Evolutionary conservation across 2,113 vertebrate species (phyloP).

Genomic region (Choloepus hoffmanni): DNA sequence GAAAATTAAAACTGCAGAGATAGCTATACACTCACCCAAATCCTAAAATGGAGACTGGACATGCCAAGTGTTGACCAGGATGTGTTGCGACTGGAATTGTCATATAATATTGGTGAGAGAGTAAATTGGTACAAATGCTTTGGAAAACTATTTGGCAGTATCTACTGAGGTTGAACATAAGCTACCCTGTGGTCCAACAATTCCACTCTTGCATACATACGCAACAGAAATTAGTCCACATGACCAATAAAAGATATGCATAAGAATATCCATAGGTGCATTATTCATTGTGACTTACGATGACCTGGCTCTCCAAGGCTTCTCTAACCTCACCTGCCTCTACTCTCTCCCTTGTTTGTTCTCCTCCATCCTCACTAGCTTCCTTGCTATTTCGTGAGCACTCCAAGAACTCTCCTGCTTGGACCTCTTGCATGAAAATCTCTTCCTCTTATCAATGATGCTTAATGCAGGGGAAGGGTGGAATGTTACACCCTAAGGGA

Average conservation of each 20-base stretch:
- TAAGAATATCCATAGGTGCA: fast-evolving
- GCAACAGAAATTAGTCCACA: not conserved
- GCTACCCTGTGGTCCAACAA: fast-evolving
- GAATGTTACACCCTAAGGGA: too few relatives aligned
- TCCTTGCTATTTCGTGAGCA: not conserved
- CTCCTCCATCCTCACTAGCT: not conserved
- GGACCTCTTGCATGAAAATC: not conserved
- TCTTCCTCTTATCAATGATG: not conserved
- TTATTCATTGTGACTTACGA: fast-evolving
- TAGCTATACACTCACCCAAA: not conserved
- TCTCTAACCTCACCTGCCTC: not conserved
- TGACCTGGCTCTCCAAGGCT: fast-evolving
- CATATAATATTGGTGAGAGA: not conserved
- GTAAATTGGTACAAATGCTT: not conserved
- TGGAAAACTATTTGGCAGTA: fast-evolving
- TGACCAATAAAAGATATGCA: too few relatives aligned
- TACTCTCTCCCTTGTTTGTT: not conserved
- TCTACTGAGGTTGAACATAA: not conserved
- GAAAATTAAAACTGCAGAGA: not conserved
- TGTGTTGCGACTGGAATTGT: not conserved
- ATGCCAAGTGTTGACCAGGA: not conserved
- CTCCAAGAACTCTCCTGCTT: not conserved
- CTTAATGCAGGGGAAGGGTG: not conserved
- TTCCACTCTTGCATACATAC: not conserved
- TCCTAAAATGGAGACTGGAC: not conserved